A percentile compares a stretch with the other conserved stretches of the same genome.
phyloP scores from a whole-genome alignment of 2,797 vertebrate genomes.

The Halcyon chelicuti region DNA sequence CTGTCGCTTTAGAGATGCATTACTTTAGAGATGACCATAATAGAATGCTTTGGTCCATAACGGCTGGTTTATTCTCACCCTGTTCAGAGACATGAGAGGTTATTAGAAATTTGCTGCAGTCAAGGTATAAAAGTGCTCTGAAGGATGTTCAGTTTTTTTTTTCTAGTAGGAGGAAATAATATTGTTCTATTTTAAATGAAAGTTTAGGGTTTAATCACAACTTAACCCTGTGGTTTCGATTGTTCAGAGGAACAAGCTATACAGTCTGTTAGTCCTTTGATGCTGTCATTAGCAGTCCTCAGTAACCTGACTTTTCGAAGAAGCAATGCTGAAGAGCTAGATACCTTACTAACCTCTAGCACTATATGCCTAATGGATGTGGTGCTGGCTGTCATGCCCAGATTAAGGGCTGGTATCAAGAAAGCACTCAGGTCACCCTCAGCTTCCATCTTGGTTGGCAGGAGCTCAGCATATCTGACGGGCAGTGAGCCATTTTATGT shows the following conservation, averaged over 20 bases:
- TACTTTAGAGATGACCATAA: background rate
- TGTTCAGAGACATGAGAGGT: background rate
- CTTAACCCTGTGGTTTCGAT: background rate
- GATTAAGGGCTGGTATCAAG: background rate
- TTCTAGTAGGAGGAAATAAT: background rate
- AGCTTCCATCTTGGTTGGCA: background rate
- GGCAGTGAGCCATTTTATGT: background rate
- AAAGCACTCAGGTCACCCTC: background rate
- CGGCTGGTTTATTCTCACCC: background rate
- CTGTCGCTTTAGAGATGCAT: background rate
- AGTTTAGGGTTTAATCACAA: background rate
- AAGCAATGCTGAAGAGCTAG: background rate
- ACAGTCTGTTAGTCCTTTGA: background rate
- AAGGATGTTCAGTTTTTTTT: background rate
- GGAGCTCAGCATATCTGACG: background rate
- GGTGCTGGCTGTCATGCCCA: background rate
- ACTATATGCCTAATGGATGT: background rate
- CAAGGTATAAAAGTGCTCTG: background rate
- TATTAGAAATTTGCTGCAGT: background rate
- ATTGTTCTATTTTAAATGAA: background rate
- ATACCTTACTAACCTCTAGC: background rate
- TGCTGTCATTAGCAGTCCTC: background rate
- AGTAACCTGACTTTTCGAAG: background rate
- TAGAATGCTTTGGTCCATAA: background rate
- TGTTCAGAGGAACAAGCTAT: background rate